These are phyloP conservation scores for Mustela lutreola DNA, from an alignment of 2,113 vertebrate species.

Conservation along the genomic window DNA sequence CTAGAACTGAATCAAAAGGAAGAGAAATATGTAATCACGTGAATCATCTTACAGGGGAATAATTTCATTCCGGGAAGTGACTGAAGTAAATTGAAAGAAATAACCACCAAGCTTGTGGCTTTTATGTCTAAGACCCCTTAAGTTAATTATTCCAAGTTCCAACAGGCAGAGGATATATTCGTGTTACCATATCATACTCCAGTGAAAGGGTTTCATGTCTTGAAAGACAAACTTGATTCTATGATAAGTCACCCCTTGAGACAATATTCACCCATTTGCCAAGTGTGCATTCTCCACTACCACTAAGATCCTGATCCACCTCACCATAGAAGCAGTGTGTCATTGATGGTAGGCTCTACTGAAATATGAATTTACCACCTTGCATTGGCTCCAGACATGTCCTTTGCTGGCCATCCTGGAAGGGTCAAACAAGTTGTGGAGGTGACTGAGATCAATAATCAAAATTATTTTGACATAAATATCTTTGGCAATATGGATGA, in stretches of 20 bases:
- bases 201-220: background rate
- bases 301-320: background rate
- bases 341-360: background rate
- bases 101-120: background rate
- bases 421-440: background rate
- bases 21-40: background rate
- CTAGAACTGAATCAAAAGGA: background rate
- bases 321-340: background rate
- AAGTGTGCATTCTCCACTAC: background rate
- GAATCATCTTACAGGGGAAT: background rate
- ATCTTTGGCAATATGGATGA: background rate
- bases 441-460: background rate
- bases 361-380: background rate
- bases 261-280: background rate
- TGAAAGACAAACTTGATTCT: background rate
- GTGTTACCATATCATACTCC: background rate
- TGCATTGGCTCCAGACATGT: background rate
- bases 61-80: background rate
- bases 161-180: background rate
- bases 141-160: background rate
- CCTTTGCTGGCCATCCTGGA: background rate
- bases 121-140: background rate
- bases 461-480: background rate
- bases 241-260: background rate
- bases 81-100: background rate